A percentile compares a stretch with the other conserved stretches of the same genome.
phyloP scores from a whole-genome alignment of 2,113 vertebrate species.

The Podilymbus podiceps region DNA sequence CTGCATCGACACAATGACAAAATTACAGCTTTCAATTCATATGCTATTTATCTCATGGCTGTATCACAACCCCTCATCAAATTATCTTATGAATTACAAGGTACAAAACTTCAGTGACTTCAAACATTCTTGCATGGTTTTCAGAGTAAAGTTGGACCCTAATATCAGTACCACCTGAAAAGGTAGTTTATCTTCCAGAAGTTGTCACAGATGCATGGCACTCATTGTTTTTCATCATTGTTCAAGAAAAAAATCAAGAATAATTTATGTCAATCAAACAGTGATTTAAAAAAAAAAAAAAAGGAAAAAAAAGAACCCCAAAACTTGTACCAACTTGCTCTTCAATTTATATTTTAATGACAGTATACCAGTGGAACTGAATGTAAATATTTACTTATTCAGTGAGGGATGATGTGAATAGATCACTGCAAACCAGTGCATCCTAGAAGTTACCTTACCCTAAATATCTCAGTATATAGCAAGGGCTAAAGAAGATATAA shows the following conservation, averaged over 20 bases:
- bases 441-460: neutral
- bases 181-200: neutral
- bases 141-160: neutral
- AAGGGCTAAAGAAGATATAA: conserved; percentile 8
- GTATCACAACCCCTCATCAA: neutral
- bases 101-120: neutral
- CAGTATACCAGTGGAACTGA: neutral
- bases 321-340: neutral
- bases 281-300: neutral
- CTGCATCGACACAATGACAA: neutral
- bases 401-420: neutral
- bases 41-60: neutral
- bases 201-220: conserved; percentile 2
- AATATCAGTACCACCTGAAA: neutral
- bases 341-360: neutral
- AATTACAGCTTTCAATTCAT: neutral
- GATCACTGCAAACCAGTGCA: conserved; percentile 19
- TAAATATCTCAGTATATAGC: neutral
- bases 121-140: neutral
- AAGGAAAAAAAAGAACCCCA: neutral
- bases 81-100: neutral
- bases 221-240: conserved; percentile 1
- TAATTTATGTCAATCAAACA: conserved; percentile 56
- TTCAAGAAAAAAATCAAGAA: conserved; percentile 64
- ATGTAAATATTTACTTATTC: neutral